Evolutionary conservation across 2,797 vertebrate species (phyloP), one percentile per base, ranked within the genome.

Genomic region (Hypotaenidia philippensis): DNA sequence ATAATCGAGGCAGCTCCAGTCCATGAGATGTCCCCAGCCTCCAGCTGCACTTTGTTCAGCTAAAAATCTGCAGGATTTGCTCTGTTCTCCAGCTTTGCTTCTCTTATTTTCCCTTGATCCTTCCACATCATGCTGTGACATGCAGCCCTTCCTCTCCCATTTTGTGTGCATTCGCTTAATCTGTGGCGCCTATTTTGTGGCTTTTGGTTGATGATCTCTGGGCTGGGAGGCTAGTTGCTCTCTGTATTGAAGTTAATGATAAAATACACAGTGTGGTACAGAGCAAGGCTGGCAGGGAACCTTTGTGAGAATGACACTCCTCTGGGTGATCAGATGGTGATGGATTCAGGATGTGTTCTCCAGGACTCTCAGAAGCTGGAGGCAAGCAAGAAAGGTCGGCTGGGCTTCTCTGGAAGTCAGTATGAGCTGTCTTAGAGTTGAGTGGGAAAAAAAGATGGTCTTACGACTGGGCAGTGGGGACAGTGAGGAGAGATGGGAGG

Each of bases 21-120:
- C 44, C 45, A 10, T 8, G 78, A 90, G 88, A 50, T 57, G 56
- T 63, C 92, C 66, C 49, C 66, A 79, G 70, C 83, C 66, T 92
- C 55, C 93, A 92, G 77, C 87, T 89, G 86, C 21, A 25, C 74
- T 93, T 89, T 49, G 59, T 93, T 90, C 71, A 69, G 74, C 56
- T 72, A 38, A 83, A 79, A 41, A 52, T 44, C 66, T 83, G 69
- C 52, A 65, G 59, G 34, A 50, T 59, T 81, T 41, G 47, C 64
- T 76, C 77, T 82, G 63, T 75, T 92, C 69, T 72, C 45, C 12
- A 20, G 44, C 45, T 83, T 80, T 70, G 53, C 50, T 60, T 60
- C 63, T 80, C 41, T 87, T 64, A 15, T 21, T 79, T 74, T 90
- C 55, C 19, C 59, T 61, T 65, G 41, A 61, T 59, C 71, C 74